Conservation (phyloP, 2,797 vertebrate genomes). For the Hylomyscus alleni region DNA sequence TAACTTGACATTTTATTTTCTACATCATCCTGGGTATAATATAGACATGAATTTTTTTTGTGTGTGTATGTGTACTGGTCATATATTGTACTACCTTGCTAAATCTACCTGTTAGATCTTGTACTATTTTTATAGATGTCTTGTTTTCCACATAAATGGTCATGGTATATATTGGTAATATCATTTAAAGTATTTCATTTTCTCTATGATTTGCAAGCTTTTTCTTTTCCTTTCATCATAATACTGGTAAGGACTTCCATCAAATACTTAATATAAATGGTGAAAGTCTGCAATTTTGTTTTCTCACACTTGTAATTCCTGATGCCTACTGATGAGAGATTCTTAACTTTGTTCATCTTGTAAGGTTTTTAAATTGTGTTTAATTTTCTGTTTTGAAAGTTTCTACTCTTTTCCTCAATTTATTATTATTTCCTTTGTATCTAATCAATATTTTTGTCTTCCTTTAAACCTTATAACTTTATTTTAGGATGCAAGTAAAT, state of each 20-base stretch:
- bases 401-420: not conserved
- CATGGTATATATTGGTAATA: not conserved
- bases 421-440: not conserved
- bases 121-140: not conserved
- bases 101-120: not conserved
- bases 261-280: not conserved
- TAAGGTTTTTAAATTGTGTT: not conserved
- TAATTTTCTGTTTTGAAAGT: not conserved
- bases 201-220: not conserved
- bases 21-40: not conserved
- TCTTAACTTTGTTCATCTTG: not conserved
- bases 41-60: not conserved
- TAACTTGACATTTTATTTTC: not conserved
- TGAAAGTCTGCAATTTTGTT: not conserved
- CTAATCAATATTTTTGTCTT: not conserved
- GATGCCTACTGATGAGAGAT: not conserved
- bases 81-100: not conserved
- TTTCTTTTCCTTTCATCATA: constrained; percentile 1
- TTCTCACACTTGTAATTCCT: not conserved
- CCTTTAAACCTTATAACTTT: not conserved
- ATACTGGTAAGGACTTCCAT: not conserved
- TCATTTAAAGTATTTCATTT: not conserved
- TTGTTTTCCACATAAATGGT: not conserved
- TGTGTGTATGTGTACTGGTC: too few relatives aligned
- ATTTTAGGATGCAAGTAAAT: not conserved